Conservation (phyloP, 1,140 invertebrate genomes). For the Ephestia elutella region DNA sequence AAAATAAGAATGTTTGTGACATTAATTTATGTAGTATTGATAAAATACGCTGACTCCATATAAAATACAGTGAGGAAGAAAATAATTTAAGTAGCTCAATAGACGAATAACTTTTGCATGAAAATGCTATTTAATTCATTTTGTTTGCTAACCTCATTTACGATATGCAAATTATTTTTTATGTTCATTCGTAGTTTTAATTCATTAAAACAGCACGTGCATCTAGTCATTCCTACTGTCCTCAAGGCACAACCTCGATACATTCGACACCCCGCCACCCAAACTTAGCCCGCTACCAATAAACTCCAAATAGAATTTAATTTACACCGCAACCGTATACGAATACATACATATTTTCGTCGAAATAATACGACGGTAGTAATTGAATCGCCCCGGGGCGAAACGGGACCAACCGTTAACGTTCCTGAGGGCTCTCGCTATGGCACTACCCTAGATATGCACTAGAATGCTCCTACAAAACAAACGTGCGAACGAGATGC, state of each 20-base stretch:
- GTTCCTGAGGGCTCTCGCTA: slow-evolving; percentile 65
- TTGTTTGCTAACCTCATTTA: too few relatives aligned
- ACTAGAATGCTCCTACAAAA: slow-evolving; percentile 61
- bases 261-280: slow-evolving; percentile 43
- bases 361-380: slow-evolving; percentile 71
- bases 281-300: slow-evolving; percentile 67
- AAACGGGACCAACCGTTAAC: slow-evolving; percentile 67
- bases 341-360: slow-evolving; percentile 71
- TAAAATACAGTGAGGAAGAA: too few relatives aligned
- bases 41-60: too few relatives aligned
- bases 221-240: neutral
- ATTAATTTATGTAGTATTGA: too few relatives aligned
- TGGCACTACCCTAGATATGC: slow-evolving; percentile 61
- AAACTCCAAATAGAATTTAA: slow-evolving; percentile 70
- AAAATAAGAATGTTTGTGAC: too few relatives aligned
- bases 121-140: too few relatives aligned
- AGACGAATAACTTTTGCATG: too few relatives aligned
- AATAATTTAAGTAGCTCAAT: too few relatives aligned
- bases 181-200: too few relatives aligned
- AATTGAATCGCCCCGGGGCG: slow-evolving; percentile 72
- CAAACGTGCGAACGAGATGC: slow-evolving; percentile 38
- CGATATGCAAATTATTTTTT: too few relatives aligned
- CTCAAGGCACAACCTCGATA: neutral
- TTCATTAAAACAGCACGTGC: neutral
- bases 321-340: slow-evolving; percentile 63